phyloP scores from a whole-genome alignment of 2,797 vertebrate genomes.

The Lepidocolaptes lacrymiger region DNA sequence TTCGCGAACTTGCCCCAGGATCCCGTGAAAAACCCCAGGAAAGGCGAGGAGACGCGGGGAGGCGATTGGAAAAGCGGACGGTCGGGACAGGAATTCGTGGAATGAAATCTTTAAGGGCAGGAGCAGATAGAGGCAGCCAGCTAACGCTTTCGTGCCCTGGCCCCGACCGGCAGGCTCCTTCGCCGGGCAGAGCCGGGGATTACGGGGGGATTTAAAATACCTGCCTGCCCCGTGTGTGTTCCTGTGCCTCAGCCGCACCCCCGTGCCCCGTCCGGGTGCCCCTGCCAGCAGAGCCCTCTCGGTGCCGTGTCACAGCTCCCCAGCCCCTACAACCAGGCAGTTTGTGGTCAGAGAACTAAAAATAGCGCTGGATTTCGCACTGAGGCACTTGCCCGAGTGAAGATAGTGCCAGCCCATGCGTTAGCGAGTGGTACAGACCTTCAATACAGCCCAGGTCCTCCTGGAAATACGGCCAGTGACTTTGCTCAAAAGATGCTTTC shows the following conservation, averaged over 20 bases:
- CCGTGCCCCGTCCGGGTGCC: no score
- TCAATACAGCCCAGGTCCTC: background rate
- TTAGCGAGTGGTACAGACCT: background rate
- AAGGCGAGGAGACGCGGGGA: slow-evolving; percentile 5
- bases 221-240: background rate
- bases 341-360: slow-evolving; percentile 70
- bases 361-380: slow-evolving; percentile 66
- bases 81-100: slow-evolving; percentile 66
- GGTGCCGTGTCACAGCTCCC: background rate
- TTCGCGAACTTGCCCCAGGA: background rate
- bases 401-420: slow-evolving; percentile 13
- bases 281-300: no score
- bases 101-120: slow-evolving; percentile 67
- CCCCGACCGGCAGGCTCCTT: slow-evolving; percentile 39
- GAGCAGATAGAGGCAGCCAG: slow-evolving; percentile 27
- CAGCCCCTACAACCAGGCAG: slow-evolving; percentile 36
- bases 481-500: background rate
- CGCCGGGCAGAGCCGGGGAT: background rate
- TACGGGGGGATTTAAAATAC: background rate
- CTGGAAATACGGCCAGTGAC: background rate
- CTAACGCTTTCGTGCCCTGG: slow-evolving; percentile 70
- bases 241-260: no score
- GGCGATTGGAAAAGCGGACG: slow-evolving; percentile 44
- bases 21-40: background rate
- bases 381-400: slow-evolving; percentile 53